A percentile compares a stretch with the other conserved stretches of the same genome.
Evolutionary conservation across 2,888 invertebrate species (phyloP).

Genomic region (Tiphia femorata): DNA sequence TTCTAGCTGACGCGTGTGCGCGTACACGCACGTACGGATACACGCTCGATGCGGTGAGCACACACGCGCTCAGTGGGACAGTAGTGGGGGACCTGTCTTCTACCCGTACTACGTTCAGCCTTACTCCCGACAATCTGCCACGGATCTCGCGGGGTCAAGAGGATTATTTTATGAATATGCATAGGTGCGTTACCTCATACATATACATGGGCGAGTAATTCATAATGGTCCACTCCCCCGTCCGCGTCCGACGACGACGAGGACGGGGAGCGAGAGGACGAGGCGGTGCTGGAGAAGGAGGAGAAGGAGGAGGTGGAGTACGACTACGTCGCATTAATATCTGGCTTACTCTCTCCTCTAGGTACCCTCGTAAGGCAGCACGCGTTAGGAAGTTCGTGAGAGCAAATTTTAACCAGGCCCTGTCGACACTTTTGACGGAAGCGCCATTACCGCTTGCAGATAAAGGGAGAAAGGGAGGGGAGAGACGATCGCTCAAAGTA

Average conservation of each 20-base stretch:
- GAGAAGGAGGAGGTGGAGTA: too few species aligned
- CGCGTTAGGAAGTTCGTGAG: neutral
- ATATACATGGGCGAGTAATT: constrained; percentile 48
- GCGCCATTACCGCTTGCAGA: constrained; percentile 35
- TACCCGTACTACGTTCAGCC: constrained; percentile 20
- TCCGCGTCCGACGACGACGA: too few species aligned
- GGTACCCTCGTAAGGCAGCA: constrained; percentile 18
- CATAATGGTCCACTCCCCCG: constrained; percentile 49
- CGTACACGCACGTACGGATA: too few species aligned
- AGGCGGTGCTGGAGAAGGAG: too few species aligned
- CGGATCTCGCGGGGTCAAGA: constrained; percentile 49
- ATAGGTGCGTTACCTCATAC: constrained; percentile 45
- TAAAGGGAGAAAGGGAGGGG: neutral
- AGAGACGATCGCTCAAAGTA: too few species aligned
- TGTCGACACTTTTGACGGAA: constrained; percentile 48
- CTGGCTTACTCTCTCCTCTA: constrained; percentile 40
- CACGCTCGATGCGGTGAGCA: too few species aligned
- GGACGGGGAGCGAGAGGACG: too few species aligned
- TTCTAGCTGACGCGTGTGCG: too few species aligned
- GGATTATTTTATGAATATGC: constrained; percentile 52
- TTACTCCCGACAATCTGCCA: constrained; percentile 36
- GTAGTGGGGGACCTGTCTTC: constrained; percentile 3
- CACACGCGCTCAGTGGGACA: too few species aligned
- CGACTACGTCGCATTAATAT: constrained; percentile 48
- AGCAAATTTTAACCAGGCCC: constrained; percentile 34